Conservation (phyloP, 2,797 vertebrate genomes). For the Podarcis lilfordi region DNA sequence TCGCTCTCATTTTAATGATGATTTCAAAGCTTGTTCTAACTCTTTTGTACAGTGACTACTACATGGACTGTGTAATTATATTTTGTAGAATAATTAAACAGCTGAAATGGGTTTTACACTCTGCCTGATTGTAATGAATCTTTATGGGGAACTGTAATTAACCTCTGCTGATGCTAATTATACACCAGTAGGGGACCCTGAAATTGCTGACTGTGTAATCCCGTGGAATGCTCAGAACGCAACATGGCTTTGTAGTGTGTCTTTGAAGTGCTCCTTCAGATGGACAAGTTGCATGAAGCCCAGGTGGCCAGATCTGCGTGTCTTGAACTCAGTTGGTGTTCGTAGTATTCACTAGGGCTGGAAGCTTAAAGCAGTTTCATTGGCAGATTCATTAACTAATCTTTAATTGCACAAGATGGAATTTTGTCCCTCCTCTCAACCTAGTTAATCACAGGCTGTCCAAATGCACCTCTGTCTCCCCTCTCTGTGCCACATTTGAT, state of each 20-base stretch:
- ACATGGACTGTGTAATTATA: conserved; percentile 33
- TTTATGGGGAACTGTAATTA: conserved; percentile 70
- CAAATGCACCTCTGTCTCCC: neutral
- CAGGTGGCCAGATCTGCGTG: neutral
- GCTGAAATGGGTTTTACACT: conserved; percentile 54
- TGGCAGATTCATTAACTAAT: neutral
- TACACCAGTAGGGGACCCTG: conserved; percentile 46
- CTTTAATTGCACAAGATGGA: neutral
- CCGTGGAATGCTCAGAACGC: conserved; percentile 2
- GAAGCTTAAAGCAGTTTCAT: neutral
- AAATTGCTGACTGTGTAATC: conserved; percentile 62
- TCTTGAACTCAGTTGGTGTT: neutral
- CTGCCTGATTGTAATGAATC: conserved; percentile 56
- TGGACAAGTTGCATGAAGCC: neutral
- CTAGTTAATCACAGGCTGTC: neutral
- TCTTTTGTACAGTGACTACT: conserved; percentile 30
- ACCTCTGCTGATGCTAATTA: conserved; percentile 70
- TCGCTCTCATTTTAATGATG: neutral
- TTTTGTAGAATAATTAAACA: conserved; percentile 63
- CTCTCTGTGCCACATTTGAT: neutral
- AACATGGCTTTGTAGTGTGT: neutral
- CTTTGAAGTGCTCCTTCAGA: conserved; percentile 16
- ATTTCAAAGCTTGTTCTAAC: conserved; percentile 41
- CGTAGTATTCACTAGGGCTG: neutral
- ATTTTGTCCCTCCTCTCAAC: neutral